phyloP scores from a whole-genome alignment of 2,888 invertebrate species.

The Pachydiplax longipennis region DNA sequence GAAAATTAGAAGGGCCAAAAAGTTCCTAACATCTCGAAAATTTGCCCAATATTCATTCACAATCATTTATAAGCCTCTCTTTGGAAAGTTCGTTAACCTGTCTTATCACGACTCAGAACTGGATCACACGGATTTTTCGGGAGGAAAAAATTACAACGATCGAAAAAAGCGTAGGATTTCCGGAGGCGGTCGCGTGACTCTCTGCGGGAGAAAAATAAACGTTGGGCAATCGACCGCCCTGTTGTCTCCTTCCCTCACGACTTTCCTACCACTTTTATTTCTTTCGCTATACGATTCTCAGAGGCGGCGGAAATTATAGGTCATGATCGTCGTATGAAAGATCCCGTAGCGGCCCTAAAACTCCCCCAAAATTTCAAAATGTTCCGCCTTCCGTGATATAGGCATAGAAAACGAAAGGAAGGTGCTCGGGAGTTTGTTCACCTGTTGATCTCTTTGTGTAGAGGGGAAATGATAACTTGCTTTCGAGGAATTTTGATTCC shows the following conservation, averaged over 20 bases:
- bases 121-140: background rate
- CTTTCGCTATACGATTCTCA: background rate
- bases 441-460: background rate
- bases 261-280: background rate
- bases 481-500: background rate
- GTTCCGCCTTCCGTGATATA: background rate
- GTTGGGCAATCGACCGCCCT: background rate
- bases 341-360: background rate
- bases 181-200: background rate
- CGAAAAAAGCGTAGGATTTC: background rate
- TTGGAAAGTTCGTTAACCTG: background rate
- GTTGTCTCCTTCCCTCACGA: background rate
- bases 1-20: no score
- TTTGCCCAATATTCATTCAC: no score
- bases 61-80: no score
- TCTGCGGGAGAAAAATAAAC: background rate
- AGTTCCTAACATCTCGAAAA: no score
- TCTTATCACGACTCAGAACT: background rate
- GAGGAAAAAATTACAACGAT: background rate
- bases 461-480: background rate
- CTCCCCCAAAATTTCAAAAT: background rate
- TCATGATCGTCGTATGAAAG: background rate
- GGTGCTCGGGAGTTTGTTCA: background rate
- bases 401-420: background rate
- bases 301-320: background rate